phyloP scores from a whole-genome alignment of 2,113 vertebrate genomes.

The Pipa parva region DNA sequence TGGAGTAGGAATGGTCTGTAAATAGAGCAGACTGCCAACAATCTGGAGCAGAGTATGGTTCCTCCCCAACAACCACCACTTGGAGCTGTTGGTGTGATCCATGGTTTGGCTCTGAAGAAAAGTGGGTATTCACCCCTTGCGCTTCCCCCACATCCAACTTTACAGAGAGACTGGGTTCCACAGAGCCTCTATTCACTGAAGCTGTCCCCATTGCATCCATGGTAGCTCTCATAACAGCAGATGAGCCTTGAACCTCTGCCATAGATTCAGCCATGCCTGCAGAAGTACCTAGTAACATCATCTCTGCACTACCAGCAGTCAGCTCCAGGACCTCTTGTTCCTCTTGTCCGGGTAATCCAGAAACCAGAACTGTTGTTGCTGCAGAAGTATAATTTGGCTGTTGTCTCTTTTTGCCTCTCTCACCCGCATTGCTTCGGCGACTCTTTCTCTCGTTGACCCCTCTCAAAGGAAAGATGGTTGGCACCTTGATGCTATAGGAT shows the following conservation, averaged over 20 bases:
- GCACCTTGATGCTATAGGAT: constrained; percentile 88
- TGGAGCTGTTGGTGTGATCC: constrained; percentile 41
- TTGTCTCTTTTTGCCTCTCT: constrained; percentile 39
- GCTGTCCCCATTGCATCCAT: constrained; percentile 1
- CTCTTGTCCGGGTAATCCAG: constrained; percentile 55
- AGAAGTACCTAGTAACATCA: constrained; percentile 53
- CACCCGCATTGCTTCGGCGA: constrained; percentile 59
- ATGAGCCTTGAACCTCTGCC: constrained; percentile 49
- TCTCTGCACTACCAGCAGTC: constrained; percentile 52
- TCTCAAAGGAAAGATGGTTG: constrained; percentile 86
- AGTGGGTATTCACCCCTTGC: constrained; percentile 43
- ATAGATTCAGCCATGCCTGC: constrained; percentile 56
- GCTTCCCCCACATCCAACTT: constrained; percentile 60
- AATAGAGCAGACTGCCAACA: constrained; percentile 53
- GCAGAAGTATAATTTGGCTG: constrained; percentile 54
- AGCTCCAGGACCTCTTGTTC: constrained; percentile 48
- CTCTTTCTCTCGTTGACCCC: constrained; percentile 88
- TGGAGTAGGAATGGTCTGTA: constrained; percentile 89
- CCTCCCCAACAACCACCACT: constrained; percentile 56
- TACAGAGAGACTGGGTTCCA: constrained; percentile 71
- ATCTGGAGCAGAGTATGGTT: constrained; percentile 57
- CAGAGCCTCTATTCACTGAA: constrained; percentile 24
- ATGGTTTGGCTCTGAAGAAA: constrained; percentile 45
- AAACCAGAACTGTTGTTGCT: constrained; percentile 44
- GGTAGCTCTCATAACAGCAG: constrained; percentile 17